These are phyloP conservation scores for Leptopilina clavipes DNA, from an alignment of 1,140 invertebrate species.

Conservation along the genomic window DNA sequence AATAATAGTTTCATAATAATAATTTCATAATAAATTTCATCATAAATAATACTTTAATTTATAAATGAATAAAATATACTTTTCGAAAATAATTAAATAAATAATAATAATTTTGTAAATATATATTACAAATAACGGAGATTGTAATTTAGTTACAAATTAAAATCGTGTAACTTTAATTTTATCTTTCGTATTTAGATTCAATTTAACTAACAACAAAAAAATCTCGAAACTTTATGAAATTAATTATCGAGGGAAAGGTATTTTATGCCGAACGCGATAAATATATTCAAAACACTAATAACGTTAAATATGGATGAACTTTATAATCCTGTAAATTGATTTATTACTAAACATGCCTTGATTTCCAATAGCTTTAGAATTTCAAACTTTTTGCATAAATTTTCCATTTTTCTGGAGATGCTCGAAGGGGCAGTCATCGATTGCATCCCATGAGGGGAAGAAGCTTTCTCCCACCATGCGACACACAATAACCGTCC, in stretches of 20 bases:
- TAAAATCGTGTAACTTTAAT: too few relatives aligned
- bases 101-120: not conserved
- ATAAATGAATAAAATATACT: too few relatives aligned
- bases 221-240: not conserved
- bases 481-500: too few relatives aligned
- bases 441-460: too few relatives aligned
- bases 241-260: not conserved
- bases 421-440: not conserved
- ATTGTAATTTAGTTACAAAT: too few relatives aligned
- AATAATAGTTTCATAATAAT: too few relatives aligned
- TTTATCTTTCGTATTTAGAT: too few relatives aligned
- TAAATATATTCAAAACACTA: slow-evolving; percentile 18
- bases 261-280: not conserved
- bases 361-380: slow-evolving; percentile 18
- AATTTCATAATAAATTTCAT: too few relatives aligned
- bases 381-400: not conserved
- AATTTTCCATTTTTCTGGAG: not conserved
- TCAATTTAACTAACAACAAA: too few relatives aligned
- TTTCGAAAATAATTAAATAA: not conserved
- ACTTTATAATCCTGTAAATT: slow-evolving; percentile 16
- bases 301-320: slow-evolving; percentile 16
- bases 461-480: too few relatives aligned
- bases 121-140: not conserved
- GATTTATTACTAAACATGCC: slow-evolving; percentile 1
- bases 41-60: too few relatives aligned